phyloP scores from a whole-genome alignment of 2,113 vertebrate species.

The Stercorarius parasiticus region DNA sequence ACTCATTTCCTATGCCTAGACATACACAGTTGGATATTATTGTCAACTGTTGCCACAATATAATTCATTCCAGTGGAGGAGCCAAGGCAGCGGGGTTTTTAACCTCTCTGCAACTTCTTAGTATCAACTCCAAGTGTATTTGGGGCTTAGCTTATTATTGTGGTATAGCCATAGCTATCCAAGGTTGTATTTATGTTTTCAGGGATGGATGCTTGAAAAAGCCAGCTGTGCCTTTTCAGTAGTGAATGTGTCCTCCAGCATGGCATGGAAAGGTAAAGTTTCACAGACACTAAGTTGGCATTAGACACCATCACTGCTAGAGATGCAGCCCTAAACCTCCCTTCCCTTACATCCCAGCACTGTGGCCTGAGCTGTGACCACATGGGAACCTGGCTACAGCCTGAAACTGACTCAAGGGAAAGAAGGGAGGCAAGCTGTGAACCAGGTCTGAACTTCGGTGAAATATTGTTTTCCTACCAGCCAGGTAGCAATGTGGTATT shows the following conservation, averaged over 20 bases:
- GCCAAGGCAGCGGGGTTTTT: background rate
- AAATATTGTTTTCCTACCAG: background rate
- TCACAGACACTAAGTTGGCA: background rate
- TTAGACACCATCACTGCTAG: background rate
- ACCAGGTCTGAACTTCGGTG: background rate
- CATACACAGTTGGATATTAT: background rate
- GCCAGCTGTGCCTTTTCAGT: background rate
- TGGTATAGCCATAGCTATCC: background rate
- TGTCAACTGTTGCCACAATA: background rate
- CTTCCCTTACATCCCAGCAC: background rate
- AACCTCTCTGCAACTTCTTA: background rate
- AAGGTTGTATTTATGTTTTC: background rate
- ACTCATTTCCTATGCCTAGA: background rate
- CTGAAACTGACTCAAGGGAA: background rate
- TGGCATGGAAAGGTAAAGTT: background rate
- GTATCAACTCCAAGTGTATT: background rate
- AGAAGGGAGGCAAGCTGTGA: background rate
- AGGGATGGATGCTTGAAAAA: background rate
- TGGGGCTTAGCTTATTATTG: background rate
- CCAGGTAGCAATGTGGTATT: accelerated
- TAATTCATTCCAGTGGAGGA: background rate
- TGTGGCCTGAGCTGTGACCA: background rate
- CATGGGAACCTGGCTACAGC: background rate
- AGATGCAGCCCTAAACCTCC: background rate
- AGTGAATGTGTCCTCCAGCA: background rate